Percentiles rank a stretch among this genome's conserved stretches.
Conservation (phyloP, 2,113 vertebrate genomes). For the Hippopotamus amphibius region DNA sequence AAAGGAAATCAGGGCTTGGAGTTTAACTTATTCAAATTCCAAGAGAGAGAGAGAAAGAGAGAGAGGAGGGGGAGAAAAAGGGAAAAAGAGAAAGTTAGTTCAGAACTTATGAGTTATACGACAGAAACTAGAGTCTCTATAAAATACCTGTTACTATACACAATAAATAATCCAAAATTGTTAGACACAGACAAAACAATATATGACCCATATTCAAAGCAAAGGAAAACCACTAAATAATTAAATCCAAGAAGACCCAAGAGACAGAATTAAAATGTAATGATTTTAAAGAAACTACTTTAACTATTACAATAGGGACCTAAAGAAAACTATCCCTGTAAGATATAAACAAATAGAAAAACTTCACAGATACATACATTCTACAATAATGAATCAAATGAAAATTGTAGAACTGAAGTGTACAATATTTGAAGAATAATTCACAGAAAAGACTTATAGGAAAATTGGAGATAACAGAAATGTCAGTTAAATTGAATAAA, state of each 20-base stretch:
- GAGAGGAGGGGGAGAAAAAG: background rate
- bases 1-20: background rate
- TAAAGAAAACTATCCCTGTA: background rate
- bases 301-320: background rate
- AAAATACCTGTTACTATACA: background rate
- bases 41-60: background rate
- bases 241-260: background rate
- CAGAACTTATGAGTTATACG: background rate
- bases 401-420: background rate
- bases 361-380: background rate
- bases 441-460: background rate
- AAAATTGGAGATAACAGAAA: background rate
- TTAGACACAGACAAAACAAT: background rate
- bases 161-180: background rate
- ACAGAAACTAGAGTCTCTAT: background rate
- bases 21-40: background rate
- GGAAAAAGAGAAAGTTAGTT: background rate
- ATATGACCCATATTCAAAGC: background rate
- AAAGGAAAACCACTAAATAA: background rate
- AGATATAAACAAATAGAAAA: background rate
- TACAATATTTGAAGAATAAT: background rate
- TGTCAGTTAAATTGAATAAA: background rate
- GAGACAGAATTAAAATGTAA: background rate
- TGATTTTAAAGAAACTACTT: background rate
- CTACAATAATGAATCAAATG: background rate